These are phyloP conservation scores for Nephrotoma guestfalica DNA, from an alignment of 2,888 invertebrate genomes.

Conservation along the genomic window DNA sequence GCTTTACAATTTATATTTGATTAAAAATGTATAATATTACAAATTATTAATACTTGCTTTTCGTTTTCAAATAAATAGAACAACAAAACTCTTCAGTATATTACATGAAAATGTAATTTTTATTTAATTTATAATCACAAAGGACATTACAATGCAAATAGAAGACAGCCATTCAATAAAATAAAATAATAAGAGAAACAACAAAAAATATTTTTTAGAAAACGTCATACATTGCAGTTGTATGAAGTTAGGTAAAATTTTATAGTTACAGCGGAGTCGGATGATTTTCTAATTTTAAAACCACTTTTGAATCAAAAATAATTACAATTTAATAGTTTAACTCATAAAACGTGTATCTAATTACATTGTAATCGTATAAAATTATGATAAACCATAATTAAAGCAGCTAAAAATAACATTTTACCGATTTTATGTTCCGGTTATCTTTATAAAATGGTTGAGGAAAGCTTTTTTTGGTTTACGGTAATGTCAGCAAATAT, in stretches of 20 bases:
- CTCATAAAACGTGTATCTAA: neutral
- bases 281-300: neutral
- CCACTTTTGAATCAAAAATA: neutral
- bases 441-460: neutral
- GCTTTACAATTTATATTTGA: neutral
- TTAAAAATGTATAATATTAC: neutral
- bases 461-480: neutral
- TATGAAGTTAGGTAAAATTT: neutral
- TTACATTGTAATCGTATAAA: neutral
- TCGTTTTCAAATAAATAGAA: neutral
- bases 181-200: neutral
- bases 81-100: neutral
- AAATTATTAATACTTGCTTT: neutral
- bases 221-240: conserved; percentile 1
- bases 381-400: neutral
- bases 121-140: conserved; percentile 1
- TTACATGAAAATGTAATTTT: neutral
- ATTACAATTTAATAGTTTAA: neutral
- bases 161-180: conserved; percentile 4
- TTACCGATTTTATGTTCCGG: neutral
- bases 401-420: neutral
- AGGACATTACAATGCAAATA: conserved; percentile 4
- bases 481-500: neutral
- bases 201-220: neutral
- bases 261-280: neutral